Conservation (phyloP, 2,113 vertebrate genomes). For the Nicator chloris region DNA sequence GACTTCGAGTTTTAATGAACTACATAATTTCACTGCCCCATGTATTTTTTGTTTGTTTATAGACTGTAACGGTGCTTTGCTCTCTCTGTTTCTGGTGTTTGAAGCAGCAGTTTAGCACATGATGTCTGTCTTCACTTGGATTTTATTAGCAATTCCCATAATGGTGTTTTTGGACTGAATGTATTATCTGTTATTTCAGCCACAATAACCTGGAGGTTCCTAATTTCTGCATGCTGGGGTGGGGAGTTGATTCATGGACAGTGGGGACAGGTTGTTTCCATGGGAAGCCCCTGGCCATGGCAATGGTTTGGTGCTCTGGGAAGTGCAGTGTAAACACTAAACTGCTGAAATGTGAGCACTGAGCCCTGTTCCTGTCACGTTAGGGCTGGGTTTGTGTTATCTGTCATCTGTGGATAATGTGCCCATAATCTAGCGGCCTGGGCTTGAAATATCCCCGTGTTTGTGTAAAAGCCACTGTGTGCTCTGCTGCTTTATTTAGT, state of each 20-base stretch:
- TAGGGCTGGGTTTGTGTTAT: not conserved
- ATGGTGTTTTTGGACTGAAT: not conserved
- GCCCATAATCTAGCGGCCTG: not conserved
- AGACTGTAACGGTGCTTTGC: not conserved
- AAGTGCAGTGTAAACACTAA: not conserved
- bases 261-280: fast-evolving
- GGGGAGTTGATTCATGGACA: not conserved
- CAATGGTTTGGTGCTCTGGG: not conserved
- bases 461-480: not conserved
- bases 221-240: fast-evolving
- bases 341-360: not conserved
- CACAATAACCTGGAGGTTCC: not conserved
- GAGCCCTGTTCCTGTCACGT: not conserved
- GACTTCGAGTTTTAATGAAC: not conserved
- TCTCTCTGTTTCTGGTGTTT: not conserved
- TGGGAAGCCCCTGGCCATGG: not conserved
- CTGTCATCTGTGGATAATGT: not conserved
- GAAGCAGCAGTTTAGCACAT: not conserved
- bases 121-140: not conserved
- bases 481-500: conserved; percentile 20
- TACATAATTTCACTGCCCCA: not conserved
- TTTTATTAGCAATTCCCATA: not conserved
- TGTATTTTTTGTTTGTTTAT: not conserved
- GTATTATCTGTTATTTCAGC: not conserved
- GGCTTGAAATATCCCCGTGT: not conserved